phyloP scores from a whole-genome alignment of 35 echinoderm and acorn worm genomes.

The Strongylocentrotus purpuratus region DNA sequence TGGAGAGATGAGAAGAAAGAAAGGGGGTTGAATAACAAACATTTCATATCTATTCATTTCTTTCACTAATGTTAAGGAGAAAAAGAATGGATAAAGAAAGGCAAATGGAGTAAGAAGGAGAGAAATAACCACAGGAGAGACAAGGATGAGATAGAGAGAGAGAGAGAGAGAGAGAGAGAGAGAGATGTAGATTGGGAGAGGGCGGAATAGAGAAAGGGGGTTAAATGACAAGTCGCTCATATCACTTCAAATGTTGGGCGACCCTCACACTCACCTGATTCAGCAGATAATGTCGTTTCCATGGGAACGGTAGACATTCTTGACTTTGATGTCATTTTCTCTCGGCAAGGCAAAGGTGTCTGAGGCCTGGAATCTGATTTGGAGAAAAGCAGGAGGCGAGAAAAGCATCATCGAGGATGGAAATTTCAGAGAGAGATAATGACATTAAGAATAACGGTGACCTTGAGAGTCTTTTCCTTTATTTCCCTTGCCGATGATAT shows the following conservation, averaged over 20 bases:
- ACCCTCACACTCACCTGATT: slow-evolving; percentile 28
- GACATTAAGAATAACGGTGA: background rate
- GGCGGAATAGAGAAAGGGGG: background rate
- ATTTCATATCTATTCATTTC: no score
- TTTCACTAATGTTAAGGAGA: no score
- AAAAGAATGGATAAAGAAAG: no score
- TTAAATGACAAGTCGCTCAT: background rate
- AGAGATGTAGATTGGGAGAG: background rate
- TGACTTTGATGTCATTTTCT: slow-evolving; percentile 45
- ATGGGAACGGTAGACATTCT: slow-evolving; percentile 54
- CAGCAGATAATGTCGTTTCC: slow-evolving; percentile 34
- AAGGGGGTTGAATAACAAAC: no score
- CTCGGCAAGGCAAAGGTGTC: background rate
- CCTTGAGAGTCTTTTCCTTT: background rate
- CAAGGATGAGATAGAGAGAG: no score
- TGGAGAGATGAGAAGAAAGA: no score
- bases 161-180: background rate
- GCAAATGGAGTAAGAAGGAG: no score
- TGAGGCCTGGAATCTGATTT: slow-evolving; percentile 22
- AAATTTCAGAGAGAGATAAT: slow-evolving; percentile 1
- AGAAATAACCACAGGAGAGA: no score
- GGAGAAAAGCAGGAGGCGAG: slow-evolving; percentile 11
- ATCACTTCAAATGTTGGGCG: slow-evolving; percentile 29
- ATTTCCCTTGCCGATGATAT: background rate
- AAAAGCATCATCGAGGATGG: background rate